Conservation (phyloP, 1,140 invertebrate genomes). For the Drosophila watanabei region DNA sequence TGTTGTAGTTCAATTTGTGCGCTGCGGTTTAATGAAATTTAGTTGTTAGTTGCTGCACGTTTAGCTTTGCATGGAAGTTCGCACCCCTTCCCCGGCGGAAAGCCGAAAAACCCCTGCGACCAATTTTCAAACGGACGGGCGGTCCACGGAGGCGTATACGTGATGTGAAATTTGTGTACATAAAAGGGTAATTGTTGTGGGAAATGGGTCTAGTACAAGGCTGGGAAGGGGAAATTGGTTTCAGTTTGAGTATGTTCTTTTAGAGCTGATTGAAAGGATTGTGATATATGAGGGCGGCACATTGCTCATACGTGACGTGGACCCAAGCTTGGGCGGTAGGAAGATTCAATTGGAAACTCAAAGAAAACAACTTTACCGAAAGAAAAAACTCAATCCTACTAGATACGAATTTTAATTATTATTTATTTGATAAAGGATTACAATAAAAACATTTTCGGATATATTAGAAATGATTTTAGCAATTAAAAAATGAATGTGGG, state of each 20-base stretch:
- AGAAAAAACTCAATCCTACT: background rate
- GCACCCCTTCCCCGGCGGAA: background rate
- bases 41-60: slow-evolving; percentile 82
- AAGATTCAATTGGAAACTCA: background rate
- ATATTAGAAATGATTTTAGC: too few species aligned
- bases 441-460: too few species aligned
- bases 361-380: background rate
- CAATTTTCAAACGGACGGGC: slow-evolving; percentile 42
- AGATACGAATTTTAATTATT: too few species aligned
- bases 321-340: background rate
- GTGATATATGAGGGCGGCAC: slow-evolving; percentile 35
- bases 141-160: slow-evolving; percentile 47
- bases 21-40: slow-evolving; percentile 81
- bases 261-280: slow-evolving; percentile 50
- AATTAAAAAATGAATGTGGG: too few species aligned
- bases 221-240: slow-evolving; percentile 11
- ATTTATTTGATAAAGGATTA: too few species aligned
- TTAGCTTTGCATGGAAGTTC: slow-evolving; percentile 68
- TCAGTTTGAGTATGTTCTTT: slow-evolving; percentile 15
- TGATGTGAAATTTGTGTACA: slow-evolving; percentile 54
- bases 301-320: slow-evolving; percentile 27
- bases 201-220: slow-evolving; percentile 45
- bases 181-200: slow-evolving; percentile 65
- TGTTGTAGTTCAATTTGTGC: slow-evolving; percentile 81
- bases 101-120: slow-evolving; percentile 28